Evolutionary conservation across 1,140 invertebrate species (phyloP), one percentile per base, ranked within the genome.

Genomic region (Andrena cerasifolii): DNA sequence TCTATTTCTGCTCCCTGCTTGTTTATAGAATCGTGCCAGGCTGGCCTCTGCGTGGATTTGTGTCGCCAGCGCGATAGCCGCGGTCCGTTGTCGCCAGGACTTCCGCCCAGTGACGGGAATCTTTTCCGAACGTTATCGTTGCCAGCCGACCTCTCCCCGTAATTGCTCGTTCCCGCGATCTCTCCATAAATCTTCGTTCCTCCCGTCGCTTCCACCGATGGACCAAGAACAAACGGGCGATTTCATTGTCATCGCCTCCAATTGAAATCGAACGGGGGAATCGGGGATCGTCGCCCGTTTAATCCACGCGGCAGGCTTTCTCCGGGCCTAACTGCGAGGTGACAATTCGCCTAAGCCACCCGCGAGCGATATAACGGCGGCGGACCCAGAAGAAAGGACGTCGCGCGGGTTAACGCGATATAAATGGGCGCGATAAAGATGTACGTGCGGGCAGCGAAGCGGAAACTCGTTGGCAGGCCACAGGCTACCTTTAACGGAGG

Each of bases 401-500:
- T 3, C 36, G 36, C 36, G 36, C 3, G 36, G 10, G 36, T 3
- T 5, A 3, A 40, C 36, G 36, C 10, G 10, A 40, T 40, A 40
- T 40, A 40, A 40, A 40, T 40, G 36, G 10, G 36, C 3, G 36
- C 10, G 10, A 40, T 40, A 40, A 40, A 40, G 36, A 10, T 10
- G 26, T 5, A 36, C 8, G 31, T 58, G 49, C 21, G 24, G 3
- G 8, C 7, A 12, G 18, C 14, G 43, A 26, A 49, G 43, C 12
- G 12, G 4, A 43, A 63, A 1, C 24, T 53, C 21, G 36, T 36
- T 47, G 40, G 28, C 63, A 10, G 14, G 16, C 40, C 51, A 18
- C 12, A 47, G 40, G 18, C 28, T 40, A 63, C 28, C 21, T 53
- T 63, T 75, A 68, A 68, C 28, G 45, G 51, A 58, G 73, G 56